These are phyloP conservation scores for Myopa tessellatipennis DNA, from an alignment of 2,888 invertebrate species.

Conservation along the genomic window DNA sequence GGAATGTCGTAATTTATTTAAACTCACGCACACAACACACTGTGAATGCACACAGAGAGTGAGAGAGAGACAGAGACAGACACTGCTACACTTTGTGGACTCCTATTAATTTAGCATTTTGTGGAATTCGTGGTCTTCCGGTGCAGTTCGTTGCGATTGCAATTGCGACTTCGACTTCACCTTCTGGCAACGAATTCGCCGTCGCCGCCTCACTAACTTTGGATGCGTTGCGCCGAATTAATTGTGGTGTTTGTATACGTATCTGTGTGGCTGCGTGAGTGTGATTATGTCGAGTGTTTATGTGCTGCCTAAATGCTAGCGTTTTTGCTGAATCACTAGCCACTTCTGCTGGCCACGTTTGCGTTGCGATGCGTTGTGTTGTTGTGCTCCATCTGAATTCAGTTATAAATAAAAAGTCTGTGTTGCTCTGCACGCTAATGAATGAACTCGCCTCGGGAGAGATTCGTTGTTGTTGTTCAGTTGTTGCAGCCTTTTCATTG, in stretches of 20 bases:
- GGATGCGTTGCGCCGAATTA: constrained; percentile 17
- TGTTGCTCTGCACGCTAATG: constrained; percentile 29
- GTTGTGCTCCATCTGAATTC: background rate
- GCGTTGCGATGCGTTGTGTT: background rate
- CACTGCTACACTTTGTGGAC: constrained; percentile 42
- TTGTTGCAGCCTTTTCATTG: background rate
- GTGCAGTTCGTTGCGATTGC: constrained; percentile 36
- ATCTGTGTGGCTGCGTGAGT: background rate
- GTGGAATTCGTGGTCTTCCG: constrained; percentile 54
- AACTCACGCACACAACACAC: constrained; percentile 22
- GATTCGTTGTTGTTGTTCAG: background rate
- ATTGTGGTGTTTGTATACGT: constrained; percentile 20
- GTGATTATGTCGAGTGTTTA: background rate
- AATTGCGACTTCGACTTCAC: constrained; percentile 6
- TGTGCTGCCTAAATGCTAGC: no score
- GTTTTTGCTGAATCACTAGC: constrained; percentile 10
- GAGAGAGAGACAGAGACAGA: constrained; percentile 30
- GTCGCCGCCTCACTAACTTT: constrained; percentile 7
- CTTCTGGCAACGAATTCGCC: constrained; percentile 27
- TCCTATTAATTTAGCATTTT: constrained; percentile 52
- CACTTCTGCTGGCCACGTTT: constrained; percentile 1
- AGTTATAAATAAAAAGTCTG: constrained; percentile 25
- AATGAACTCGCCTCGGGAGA: constrained; percentile 33
- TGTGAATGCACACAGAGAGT: constrained; percentile 22
- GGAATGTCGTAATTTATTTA: constrained; percentile 36